Percentiles rank a stretch among this genome's conserved stretches.
Evolutionary conservation across 2,797 vertebrate species (phyloP).

Genomic region (Pseudochirops cupreus): DNA sequence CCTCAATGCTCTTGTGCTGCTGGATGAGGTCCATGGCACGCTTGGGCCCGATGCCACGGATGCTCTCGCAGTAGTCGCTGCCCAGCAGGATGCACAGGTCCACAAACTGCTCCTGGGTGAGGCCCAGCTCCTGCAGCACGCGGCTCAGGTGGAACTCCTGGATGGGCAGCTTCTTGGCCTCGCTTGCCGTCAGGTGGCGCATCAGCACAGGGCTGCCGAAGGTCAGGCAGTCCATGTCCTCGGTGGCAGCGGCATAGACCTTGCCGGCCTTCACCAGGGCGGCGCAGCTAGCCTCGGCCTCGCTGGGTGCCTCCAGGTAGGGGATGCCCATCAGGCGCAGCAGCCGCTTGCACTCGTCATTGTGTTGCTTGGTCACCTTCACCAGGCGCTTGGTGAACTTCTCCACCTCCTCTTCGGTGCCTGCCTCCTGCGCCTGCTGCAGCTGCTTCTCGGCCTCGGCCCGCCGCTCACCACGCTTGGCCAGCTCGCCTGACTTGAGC

Average conservation of each 20-base stretch:
- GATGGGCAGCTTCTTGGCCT: constrained; percentile 98
- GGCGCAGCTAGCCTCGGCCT: constrained; percentile 97
- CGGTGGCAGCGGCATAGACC: constrained; percentile 95
- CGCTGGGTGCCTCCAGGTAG: constrained; percentile 95
- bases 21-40: constrained; percentile 95
- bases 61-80: constrained; percentile 98
- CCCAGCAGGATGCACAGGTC: constrained; percentile 98
- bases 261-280: constrained; percentile 95
- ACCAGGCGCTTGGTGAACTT: constrained; percentile 97
- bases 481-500: constrained; percentile 95
- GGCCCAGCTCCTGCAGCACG: constrained; percentile 91
- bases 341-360: constrained; percentile 95
- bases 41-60: constrained; percentile 97
- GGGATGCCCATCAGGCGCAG: constrained; percentile 96
- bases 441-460: constrained; percentile 95
- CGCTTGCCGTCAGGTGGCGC: constrained; percentile 95
- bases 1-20: constrained; percentile 95
- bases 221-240: constrained; percentile 98
- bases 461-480: constrained; percentile 93
- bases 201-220: constrained; percentile 95
- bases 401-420: constrained; percentile 93
- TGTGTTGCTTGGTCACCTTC: constrained; percentile 97
- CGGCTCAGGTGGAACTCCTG: constrained; percentile 96
- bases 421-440: constrained; percentile 93
- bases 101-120: constrained; percentile 95